These are phyloP conservation scores for Drosophila truncata DNA, from an alignment of 1,140 invertebrate genomes.

Conservation along the genomic window DNA sequence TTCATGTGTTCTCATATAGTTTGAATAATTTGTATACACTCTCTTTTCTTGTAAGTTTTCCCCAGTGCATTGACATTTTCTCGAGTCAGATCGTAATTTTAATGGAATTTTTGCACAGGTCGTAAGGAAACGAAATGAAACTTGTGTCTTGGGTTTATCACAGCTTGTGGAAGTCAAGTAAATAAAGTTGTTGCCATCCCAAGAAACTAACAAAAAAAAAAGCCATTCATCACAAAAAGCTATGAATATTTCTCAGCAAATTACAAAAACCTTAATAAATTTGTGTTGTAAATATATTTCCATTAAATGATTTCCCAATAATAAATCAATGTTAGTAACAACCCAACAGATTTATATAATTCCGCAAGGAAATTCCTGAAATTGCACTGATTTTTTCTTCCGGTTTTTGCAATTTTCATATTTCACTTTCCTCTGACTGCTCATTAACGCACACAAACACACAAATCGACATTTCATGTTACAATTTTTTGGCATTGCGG, in stretches of 20 bases:
- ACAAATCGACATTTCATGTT: slow-evolving; percentile 66
- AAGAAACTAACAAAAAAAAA: neutral
- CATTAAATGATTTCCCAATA: neutral
- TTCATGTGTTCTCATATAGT: neutral
- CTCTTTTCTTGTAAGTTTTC: neutral
- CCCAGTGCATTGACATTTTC: slow-evolving; percentile 9
- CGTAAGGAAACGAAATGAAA: slow-evolving; percentile 16
- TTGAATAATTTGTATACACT: neutral
- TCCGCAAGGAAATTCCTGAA: neutral
- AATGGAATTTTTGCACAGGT: slow-evolving; percentile 22
- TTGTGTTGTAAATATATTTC: neutral
- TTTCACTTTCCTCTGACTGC: slow-evolving; percentile 22
- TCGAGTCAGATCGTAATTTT: slow-evolving; percentile 23
- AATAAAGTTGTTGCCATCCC: slow-evolving; percentile 4
- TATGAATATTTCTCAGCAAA: neutral
- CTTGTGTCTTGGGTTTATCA: slow-evolving; percentile 7
- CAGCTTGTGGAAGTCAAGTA: neutral
- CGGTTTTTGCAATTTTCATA: slow-evolving; percentile 14
- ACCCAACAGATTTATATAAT: neutral
- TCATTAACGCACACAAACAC: slow-evolving; percentile 54
- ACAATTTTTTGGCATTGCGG: slow-evolving; percentile 71
- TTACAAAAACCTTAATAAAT: neutral
- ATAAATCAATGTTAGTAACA: neutral
- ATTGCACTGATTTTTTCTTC: slow-evolving; percentile 9
- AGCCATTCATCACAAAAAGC: neutral